Evolutionary conservation across 2,888 invertebrate species (phyloP), one percentile per base, ranked within the genome.

Genomic region (Leptopilina myrica): DNA sequence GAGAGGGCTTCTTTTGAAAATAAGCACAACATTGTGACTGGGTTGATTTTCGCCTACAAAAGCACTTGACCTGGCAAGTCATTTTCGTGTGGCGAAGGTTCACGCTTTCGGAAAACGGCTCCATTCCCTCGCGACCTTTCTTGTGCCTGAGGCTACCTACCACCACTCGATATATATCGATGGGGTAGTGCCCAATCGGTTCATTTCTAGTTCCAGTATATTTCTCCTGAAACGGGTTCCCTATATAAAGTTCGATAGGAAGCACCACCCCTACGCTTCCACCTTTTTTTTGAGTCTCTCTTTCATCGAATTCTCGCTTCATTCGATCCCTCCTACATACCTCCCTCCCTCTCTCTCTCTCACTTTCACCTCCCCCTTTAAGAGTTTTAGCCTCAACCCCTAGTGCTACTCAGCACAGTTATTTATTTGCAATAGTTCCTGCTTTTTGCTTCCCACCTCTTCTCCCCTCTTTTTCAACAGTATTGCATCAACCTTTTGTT

Each of bases 351-450:
- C n/a, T 69, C 12, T 12, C 62, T 15, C n/a, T 69, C 12, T 12
- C 3, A 4, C 49, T 15, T 11, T 49, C 43, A 9, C 43, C 43
- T 43, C 20, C 67, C 15, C 49, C 49, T 43, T 67, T 20, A 12
- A 43, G 46, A 67, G 46, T 67, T 43, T 49, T 15, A 46, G 46
- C 43, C 46, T 49, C 67, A 46, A 67, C 12, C 64, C 66, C 79
- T 79, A 78, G 77, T 76, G 15, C 46, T 67, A 67, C 67, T 67
- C 67, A 67, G 67, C 43, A 15, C 83, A 80, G 81, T 87, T 85
- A 86, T 86, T 87, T 86, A 87, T 86, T 86, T 84, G 79, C 85
- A 80, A 86, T 82, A 83, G 82, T 83, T 85, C 80, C 76, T 82
- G 80, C 82, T 83, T 83, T 84, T 83, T 80, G 78, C 76, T 79